Conservation (phyloP, 2,797 vertebrate species). For the Cyprinodon diabolis region DNA sequence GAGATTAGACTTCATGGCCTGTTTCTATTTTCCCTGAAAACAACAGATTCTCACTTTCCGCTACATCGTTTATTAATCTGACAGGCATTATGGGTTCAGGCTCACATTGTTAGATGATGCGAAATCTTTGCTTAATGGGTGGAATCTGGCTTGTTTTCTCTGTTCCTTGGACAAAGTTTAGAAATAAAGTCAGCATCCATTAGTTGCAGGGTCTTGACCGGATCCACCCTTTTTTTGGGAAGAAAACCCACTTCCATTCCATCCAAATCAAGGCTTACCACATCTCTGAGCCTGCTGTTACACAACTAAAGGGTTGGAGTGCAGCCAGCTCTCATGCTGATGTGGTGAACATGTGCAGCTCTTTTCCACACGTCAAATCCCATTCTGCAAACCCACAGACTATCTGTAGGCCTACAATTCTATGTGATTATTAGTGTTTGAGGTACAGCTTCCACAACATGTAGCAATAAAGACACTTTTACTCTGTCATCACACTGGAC, state of each 20-base stretch:
- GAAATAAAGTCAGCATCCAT: conserved; percentile 37
- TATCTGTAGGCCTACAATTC: conserved; percentile 42
- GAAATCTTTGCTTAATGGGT: conserved; percentile 55
- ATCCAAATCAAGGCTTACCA: conserved; percentile 46
- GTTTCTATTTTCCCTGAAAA: conserved; percentile 72
- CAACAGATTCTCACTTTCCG: conserved; percentile 71
- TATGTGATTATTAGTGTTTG: conserved; percentile 52
- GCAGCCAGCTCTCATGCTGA: conserved; percentile 54
- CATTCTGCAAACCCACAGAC: conserved; percentile 54
- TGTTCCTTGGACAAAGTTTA: conserved; percentile 36
- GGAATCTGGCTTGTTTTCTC: conserved; percentile 27
- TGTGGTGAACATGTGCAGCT: conserved; percentile 61
- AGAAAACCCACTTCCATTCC: conserved; percentile 60
- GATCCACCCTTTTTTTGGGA: conserved; percentile 56
- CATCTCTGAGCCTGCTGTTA: conserved; percentile 54
- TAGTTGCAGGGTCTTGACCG: conserved; percentile 31
- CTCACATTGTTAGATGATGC: conserved; percentile 51
- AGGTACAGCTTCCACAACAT: conserved; percentile 46
- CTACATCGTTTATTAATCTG: conserved; percentile 61
- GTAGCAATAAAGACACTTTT: conserved; percentile 32
- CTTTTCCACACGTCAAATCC: conserved; percentile 61
- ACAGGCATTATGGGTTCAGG: conserved; percentile 54
- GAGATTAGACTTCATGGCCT: conserved; percentile 63
- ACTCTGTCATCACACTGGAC: conserved; percentile 56
- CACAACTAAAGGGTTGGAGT: conserved; percentile 60